Base-by-base conservation (phyloP, 2,797 vertebrate species). In the Sebastes alutus region DNA sequence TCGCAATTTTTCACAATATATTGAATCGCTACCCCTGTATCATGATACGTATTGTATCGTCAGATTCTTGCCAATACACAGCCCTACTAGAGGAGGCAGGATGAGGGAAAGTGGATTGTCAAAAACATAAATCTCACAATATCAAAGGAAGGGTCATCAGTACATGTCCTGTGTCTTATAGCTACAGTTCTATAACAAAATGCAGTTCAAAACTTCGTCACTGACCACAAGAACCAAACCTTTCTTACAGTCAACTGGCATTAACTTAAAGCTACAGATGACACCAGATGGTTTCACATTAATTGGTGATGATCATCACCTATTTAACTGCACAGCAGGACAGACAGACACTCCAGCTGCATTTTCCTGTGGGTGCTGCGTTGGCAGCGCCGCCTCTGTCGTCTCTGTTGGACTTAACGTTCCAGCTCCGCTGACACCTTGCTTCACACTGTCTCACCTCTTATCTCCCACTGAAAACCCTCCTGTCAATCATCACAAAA, bases 371-470 rank as follows among this genome's bases (percentile, higher is more conserved):
- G 62, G 85, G 78, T 60, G 70, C 63, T 64, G 70, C 75, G 61
- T 79, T 84, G 70, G 78, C 76, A 35, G 69, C 20, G 18, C 71
- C 42, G 71, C 58, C 66, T 55, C 65, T 75, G 70, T 65, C 61
- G 8, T 79, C 79, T 80, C 30, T 30, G 60, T 78, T 70, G 70
- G 83, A 90, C 71, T 54, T 54, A 29, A 81, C 69, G 84, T 90
- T 85, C 86, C 82, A 80, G 80, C 74, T 85, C 78, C 64, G 66
- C 73, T 64, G 82, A 91, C 89, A 90, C 90, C 82, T 89, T 78
- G n/a, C 67, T 89, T 91, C 88, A 82, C 87, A 72, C 80, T 23
- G 35, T 92, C 82, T 87, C 90, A 82, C 76, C 77, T 88, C 80
- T 80, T 75, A 62, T 84, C 79, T 90, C 83, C 77, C 80, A 81